Evolutionary conservation across 2,888 invertebrate genomes (phyloP).

Genomic region (Cryptocephalus primarius): DNA sequence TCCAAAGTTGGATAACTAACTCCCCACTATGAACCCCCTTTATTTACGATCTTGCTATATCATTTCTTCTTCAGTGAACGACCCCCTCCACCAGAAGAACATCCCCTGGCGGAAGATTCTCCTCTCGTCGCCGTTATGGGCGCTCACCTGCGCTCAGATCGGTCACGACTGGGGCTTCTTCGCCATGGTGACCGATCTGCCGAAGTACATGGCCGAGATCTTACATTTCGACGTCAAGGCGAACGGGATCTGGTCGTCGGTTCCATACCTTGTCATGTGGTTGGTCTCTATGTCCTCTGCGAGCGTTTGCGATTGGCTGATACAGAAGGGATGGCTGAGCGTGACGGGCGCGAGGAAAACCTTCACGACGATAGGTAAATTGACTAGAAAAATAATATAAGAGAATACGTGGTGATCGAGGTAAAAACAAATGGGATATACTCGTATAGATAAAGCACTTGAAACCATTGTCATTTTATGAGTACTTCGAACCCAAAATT

Average conservation of each 20-base stretch:
- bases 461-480: too few species aligned
- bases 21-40: too few species aligned
- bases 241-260: slow-evolving; percentile 48
- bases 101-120: slow-evolving; percentile 65
- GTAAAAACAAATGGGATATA: too few species aligned
- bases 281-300: slow-evolving; percentile 50
- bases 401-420: too few species aligned
- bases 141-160: slow-evolving; percentile 62
- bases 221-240: slow-evolving; percentile 51
- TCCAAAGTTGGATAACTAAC: too few species aligned
- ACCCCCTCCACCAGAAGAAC: slow-evolving; percentile 17
- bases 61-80: too few species aligned
- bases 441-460: too few species aligned
- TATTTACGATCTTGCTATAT: too few species aligned
- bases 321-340: slow-evolving; percentile 44
- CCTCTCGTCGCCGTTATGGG: slow-evolving; percentile 60
- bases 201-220: slow-evolving; percentile 49
- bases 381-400: not conserved
- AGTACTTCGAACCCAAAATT: too few species aligned
- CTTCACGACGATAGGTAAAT: slow-evolving; percentile 58
- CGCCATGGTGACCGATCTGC: slow-evolving; percentile 59
- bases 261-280: slow-evolving; percentile 57
- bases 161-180: slow-evolving; percentile 63
- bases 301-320: slow-evolving; percentile 54
- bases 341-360: slow-evolving; percentile 48